Conservation (phyloP, 2,888 invertebrate species). For the Trachelus iudaicus region DNA sequence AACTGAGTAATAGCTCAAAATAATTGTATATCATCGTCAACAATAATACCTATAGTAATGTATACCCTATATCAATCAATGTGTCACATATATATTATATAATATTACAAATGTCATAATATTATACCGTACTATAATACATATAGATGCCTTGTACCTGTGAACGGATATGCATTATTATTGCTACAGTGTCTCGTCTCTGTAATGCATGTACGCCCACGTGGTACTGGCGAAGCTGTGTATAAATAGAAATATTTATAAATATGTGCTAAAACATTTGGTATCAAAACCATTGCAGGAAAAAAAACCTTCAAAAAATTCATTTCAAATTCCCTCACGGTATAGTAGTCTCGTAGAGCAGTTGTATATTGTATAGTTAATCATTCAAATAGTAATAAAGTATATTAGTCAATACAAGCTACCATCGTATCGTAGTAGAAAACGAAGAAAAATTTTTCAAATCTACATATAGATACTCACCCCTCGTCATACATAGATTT, state of each 20-base stretch:
- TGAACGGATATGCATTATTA: not conserved
- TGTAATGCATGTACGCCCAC: not conserved
- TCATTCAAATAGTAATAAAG: not conserved
- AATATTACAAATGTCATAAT: constrained; percentile 46
- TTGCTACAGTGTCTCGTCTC: not conserved
- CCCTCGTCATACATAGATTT: not conserved
- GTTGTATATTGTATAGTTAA: not conserved
- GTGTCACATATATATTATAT: constrained; percentile 41
- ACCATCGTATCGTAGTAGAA: not conserved
- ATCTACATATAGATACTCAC: not conserved
- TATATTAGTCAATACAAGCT: not conserved
- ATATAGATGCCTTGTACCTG: constrained; percentile 22
- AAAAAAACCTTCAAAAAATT: constrained; percentile 34
- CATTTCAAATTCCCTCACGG: constrained; percentile 18
- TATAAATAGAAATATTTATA: constrained; percentile 53
- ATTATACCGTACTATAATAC: constrained; percentile 22
- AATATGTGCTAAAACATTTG: constrained; percentile 55
- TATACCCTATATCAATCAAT: constrained; percentile 45
- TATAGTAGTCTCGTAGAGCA: constrained; percentile 1
- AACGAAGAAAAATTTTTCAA: not conserved
- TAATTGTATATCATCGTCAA: constrained; percentile 30
- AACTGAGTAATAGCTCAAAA: constrained; percentile 27
- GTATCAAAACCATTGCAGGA: constrained; percentile 57
- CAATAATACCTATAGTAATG: constrained; percentile 42
- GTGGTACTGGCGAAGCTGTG: constrained; percentile 30